These are phyloP conservation scores for Psittacula derbiana DNA, from an alignment of 2,797 vertebrate species.

Conservation along the genomic window DNA sequence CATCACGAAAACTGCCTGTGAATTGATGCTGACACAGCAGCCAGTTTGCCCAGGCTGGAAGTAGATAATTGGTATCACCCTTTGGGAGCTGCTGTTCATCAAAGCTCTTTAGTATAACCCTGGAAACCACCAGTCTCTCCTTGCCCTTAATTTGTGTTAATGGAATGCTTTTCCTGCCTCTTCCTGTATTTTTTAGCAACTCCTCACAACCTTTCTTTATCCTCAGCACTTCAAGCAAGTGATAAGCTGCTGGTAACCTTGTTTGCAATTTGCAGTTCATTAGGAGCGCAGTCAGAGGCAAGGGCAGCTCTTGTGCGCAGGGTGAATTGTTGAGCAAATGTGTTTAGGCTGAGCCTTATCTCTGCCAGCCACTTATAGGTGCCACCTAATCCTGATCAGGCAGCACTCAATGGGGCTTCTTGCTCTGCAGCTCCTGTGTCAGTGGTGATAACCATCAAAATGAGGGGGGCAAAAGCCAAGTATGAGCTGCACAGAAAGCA, in stretches of 20 bases:
- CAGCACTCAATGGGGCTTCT: neutral
- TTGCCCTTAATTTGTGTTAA: conserved; percentile 23
- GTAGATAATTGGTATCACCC: conserved; percentile 8
- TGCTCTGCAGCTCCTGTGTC: neutral
- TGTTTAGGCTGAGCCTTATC: neutral
- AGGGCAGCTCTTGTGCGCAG: neutral
- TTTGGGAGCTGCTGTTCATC: neutral
- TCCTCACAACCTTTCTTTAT: neutral
- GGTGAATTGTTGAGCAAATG: neutral
- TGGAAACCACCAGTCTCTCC: neutral
- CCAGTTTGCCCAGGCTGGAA: neutral
- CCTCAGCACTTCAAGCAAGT: neutral
- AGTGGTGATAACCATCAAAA: neutral
- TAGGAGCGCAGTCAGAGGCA: neutral
- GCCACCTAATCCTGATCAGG: neutral
- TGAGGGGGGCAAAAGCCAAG: accelerated
- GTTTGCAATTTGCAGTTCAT: conserved; percentile 14
- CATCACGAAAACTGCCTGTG: neutral
- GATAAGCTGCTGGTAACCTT: neutral
- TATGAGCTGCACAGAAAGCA: neutral
- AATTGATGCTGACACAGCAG: conserved; percentile 21
- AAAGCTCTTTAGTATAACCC: neutral
- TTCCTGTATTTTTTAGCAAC: neutral
- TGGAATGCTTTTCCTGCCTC: neutral
- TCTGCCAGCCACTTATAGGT: neutral